Conservation (phyloP, 2,888 invertebrate genomes). For the Acleris literana region DNA sequence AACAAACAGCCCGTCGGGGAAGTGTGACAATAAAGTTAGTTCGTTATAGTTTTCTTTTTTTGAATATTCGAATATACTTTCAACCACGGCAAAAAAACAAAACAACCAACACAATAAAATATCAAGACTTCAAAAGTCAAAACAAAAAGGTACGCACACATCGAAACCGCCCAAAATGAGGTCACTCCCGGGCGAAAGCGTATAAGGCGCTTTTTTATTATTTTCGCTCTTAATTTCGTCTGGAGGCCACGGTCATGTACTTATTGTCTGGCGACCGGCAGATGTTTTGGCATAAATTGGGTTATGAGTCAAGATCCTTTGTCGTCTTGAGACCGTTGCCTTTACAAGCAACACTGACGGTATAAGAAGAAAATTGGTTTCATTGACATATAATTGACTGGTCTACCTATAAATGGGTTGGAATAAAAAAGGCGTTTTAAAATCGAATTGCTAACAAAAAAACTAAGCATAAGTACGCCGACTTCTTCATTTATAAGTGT, state of each 20-base stretch:
- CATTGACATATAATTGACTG: too few species aligned
- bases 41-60: too few species aligned
- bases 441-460: too few species aligned
- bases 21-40: too few species aligned
- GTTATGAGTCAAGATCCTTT: constrained; percentile 43
- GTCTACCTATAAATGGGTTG: too few species aligned
- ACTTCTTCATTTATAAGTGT: too few species aligned
- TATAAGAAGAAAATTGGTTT: too few species aligned
- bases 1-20: too few species aligned
- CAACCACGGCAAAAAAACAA: background rate
- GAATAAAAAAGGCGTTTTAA: too few species aligned
- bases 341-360: too few species aligned
- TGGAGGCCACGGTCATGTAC: constrained; percentile 60
- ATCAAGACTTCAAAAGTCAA: constrained; percentile 5
- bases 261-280: constrained; percentile 54
- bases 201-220: constrained; percentile 43
- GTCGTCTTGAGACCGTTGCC: constrained; percentile 7
- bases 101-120: background rate
- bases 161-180: constrained; percentile 51
- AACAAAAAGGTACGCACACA: constrained; percentile 16
- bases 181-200: constrained; percentile 58
- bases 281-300: constrained; percentile 58
- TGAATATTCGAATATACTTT: too few species aligned
- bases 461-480: too few species aligned
- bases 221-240: constrained; percentile 64